Conservation (phyloP, 2,113 vertebrate genomes). For the human (Homo sapiens) region GRCh38 chr1:26275501-26276000, state of each 20-base stretch:
- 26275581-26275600: neutral
- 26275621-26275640: neutral
- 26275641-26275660: neutral
- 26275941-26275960: neutral
- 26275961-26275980: neutral
- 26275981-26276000: neutral
- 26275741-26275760: neutral
- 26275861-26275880: neutral
- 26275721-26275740: constrained; percentile 4
- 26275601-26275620: neutral
- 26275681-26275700: constrained; percentile 9
- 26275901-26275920: neutral
- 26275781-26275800: neutral
- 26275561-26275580: neutral
- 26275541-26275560: no score
- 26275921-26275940: neutral
- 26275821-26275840: neutral
- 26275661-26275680: neutral
- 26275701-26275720: neutral
- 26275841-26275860: neutral
- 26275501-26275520: no score
- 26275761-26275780: neutral
- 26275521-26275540: no score
- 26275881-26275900: neutral
- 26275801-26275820: neutral